Base-by-base conservation (phyloP, 2,888 invertebrate species). In the Scotopteryx bipunctaria region DNA sequence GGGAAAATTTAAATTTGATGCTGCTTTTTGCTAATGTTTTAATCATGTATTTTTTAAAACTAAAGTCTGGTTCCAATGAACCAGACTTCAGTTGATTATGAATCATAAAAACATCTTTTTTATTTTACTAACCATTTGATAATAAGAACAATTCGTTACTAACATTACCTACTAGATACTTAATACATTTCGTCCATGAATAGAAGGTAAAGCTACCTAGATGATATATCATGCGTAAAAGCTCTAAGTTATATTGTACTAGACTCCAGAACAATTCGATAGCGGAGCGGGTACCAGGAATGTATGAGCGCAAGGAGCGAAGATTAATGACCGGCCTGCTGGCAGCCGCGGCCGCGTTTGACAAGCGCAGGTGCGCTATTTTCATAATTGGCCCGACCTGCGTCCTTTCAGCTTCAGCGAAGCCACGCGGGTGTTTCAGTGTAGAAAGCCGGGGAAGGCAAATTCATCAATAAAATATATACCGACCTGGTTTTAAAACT, bases 301-400 rank as follows among this genome's bases (percentile, higher is more conserved):
- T 83, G 79, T 58, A 63, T 63, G 58, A 59, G 57, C 81, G 83
- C 81, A 86, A 87, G 84, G 81, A 85, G 79, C 72, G 77, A 86
- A 89, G 89, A 90, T 90, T 89, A 89, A 89, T 90, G 89, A 78
- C 72, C 67, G 77, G 75, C 71, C 75, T 73, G 76, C 79, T 78
- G 83, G 84, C 86, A 86, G 81, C 79, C 81, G 84, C 84, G 85
- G 86, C 78, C 81, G 81, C 83, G 84, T 86, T 88, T 86, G 90
- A 87, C 87, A 86, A 82, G 87, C 83, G 82, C 90, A 90, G 90
- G 90, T 90, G 89, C 75, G 87, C 87, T 86, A 88, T 86, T 89
- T 90, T 89, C 89, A 88, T 90, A 89, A 89, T 89, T 90, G 90
- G 90, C 82, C 83, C 84, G 81, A 86, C 85, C 83, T 76, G 74